Conservation (phyloP, 2,888 invertebrate species). For the Kuschelorhynchus macadamiae region DNA sequence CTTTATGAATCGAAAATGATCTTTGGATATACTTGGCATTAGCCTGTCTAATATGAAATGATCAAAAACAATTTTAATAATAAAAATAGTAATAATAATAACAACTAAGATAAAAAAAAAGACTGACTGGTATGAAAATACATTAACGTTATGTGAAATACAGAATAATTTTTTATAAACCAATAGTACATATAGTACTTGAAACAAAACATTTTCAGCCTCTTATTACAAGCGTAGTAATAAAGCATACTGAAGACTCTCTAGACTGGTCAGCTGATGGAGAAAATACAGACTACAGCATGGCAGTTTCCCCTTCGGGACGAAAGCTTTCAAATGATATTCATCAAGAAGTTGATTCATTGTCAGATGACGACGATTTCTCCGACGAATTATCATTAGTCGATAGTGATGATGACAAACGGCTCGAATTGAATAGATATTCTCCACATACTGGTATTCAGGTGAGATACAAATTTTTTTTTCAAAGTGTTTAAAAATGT, state of each 20-base stretch:
- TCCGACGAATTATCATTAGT: constrained; percentile 84
- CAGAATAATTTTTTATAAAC: no score
- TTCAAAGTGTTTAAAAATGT: no score
- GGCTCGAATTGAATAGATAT: constrained; percentile 61
- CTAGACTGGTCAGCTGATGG: constrained; percentile 66
- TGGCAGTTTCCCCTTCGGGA: constrained; percentile 61
- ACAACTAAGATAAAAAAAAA: no score
- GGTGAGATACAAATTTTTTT: constrained; percentile 55
- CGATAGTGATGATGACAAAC: constrained; percentile 83
- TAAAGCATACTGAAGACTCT: constrained; percentile 57
- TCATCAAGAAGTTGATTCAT: constrained; percentile 64
- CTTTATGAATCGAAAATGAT: no score
- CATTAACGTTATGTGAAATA: no score
- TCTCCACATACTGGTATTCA: constrained; percentile 57
- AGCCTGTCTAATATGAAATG: no score
- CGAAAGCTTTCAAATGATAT: constrained; percentile 34
- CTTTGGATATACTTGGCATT: no score
- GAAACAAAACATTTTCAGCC: no score
- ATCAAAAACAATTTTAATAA: no score
- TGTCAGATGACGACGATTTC: constrained; percentile 73
- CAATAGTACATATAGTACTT: no score
- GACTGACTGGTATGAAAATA: no score
- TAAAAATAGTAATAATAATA: no score
- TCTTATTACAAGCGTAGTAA: constrained; percentile 56
- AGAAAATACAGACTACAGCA: constrained; percentile 65